phyloP scores from a whole-genome alignment of 2,113 vertebrate species.

The Larimichthys crocea region DNA sequence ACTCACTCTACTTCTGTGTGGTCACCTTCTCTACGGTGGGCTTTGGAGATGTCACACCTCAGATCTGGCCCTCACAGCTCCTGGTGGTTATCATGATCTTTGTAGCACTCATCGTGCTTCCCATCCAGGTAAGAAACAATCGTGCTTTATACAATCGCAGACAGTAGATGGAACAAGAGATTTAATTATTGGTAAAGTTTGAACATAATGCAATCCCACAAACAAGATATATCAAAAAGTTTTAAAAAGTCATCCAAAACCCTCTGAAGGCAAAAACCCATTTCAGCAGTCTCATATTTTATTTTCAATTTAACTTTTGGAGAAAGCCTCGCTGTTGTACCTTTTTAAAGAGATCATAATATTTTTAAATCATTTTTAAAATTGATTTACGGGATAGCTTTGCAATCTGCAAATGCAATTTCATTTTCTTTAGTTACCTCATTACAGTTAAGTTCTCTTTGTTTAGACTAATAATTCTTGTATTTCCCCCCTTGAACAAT shows the following conservation, averaged over 20 bases:
- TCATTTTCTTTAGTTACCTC: slow-evolving; percentile 3
- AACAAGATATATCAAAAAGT: neutral
- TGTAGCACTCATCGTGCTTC: slow-evolving; percentile 88
- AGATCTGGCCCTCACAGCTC: slow-evolving; percentile 89
- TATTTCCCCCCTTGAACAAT: slow-evolving; percentile 22
- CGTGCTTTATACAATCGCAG: neutral
- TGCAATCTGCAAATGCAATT: neutral
- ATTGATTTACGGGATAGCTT: neutral
- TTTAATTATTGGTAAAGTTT: neutral
- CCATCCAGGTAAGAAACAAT: slow-evolving; percentile 83
- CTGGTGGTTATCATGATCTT: slow-evolving; percentile 91
- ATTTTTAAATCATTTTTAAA: neutral
- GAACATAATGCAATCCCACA: neutral
- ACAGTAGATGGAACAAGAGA: neutral
- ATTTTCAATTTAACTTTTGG: slow-evolving; percentile 8
- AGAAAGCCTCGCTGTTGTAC: neutral
- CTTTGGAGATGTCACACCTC: slow-evolving; percentile 87
- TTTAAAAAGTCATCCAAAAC: slow-evolving; percentile 5
- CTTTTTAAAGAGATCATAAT: slow-evolving; percentile 3
- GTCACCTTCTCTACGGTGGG: slow-evolving; percentile 90
- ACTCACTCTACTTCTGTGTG: slow-evolving; percentile 89
- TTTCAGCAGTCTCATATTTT: neutral
- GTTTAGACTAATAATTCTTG: slow-evolving; percentile 19
- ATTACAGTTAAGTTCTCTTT: slow-evolving; percentile 25
- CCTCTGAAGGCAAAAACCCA: neutral